Evolutionary conservation across 2,113 vertebrate genomes (phyloP).

Genomic region (Salvator merianae): DNA sequence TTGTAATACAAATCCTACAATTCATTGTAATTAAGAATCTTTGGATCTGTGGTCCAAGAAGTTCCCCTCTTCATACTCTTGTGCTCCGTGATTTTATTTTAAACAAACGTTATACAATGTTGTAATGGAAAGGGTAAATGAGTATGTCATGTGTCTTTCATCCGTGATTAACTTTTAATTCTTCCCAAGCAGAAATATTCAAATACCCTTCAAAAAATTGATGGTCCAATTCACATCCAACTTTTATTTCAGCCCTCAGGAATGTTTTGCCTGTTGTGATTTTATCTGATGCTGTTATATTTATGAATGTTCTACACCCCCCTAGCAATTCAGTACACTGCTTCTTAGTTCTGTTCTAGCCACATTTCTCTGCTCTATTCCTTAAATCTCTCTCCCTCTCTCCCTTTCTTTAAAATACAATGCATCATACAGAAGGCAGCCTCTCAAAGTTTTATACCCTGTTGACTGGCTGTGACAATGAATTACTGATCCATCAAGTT

Average conservation of each 20-base stretch:
- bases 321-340: not conserved
- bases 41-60: no score
- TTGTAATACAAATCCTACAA: no score
- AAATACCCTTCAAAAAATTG: not conserved
- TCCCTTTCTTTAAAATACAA: not conserved
- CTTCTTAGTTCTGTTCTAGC: not conserved
- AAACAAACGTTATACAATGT: not conserved
- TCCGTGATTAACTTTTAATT: not conserved
- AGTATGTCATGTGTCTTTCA: not conserved
- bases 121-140: not conserved
- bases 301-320: not conserved
- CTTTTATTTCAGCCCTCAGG: not conserved
- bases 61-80: no score
- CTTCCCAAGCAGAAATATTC: not conserved
- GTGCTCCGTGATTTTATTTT: not conserved
- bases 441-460: conserved; percentile 6
- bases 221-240: not conserved
- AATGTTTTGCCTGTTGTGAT: not conserved
- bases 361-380: fast-evolving
- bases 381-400: not conserved
- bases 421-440: not conserved
- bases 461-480: not conserved
- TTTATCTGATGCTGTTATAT: not conserved
- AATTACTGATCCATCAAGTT: conserved; percentile 2
- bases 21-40: no score